Conservation (phyloP, 2,888 invertebrate species). For the Argyra leucocephala region DNA sequence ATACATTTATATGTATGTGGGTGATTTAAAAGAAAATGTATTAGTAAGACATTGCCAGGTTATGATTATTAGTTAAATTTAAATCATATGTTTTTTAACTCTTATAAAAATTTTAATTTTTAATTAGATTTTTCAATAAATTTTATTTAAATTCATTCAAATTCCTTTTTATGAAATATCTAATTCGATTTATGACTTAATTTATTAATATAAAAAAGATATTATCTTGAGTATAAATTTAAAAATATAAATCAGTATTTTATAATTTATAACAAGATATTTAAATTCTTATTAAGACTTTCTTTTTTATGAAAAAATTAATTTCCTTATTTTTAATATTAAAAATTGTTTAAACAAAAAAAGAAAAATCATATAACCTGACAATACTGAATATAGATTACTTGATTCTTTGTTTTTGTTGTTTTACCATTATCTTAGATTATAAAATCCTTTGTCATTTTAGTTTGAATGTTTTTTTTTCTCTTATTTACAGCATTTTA, state of each 20-base stretch:
- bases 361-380: not conserved
- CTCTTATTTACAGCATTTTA: not conserved
- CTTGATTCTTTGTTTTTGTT: not conserved
- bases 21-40: not conserved
- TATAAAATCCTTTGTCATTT: slow-evolving; percentile 4
- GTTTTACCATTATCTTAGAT: not conserved
- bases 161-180: no score
- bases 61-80: not conserved
- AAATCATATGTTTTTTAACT: not conserved
- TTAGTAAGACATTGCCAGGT: not conserved
- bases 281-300: no score
- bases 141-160: no score
- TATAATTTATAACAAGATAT: no score
- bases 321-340: no score
- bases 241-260: no score
- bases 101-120: not conserved
- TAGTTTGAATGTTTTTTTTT: not conserved
- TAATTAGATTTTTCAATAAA: no score
- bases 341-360: no score
- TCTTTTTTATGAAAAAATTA: no score
- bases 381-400: not conserved
- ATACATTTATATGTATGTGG: not conserved
- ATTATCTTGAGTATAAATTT: no score
- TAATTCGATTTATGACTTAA: no score
- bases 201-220: no score